Percentiles rank a stretch among this genome's conserved stretches.
phyloP scores from a whole-genome alignment of 64 coral and sea anemone species.

The Acropora yongei region DNA sequence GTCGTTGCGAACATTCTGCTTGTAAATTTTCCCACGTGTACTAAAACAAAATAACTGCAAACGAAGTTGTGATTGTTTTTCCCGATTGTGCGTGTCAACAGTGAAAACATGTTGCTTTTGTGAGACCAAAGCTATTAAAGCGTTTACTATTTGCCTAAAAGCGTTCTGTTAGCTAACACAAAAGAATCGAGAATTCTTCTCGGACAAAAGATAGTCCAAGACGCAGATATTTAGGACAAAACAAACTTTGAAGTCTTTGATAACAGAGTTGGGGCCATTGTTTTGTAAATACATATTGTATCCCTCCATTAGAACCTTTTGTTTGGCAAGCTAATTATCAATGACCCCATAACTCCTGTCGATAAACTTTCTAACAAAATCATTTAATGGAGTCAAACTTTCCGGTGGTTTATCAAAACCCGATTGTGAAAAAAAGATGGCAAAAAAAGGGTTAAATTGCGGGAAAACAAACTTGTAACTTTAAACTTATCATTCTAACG shows the following conservation, averaged over 20 bases:
- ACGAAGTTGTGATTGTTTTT: background rate
- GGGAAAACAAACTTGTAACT: background rate
- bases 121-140: conserved; percentile 5
- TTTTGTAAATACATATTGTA: conserved; percentile 47
- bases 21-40: background rate
- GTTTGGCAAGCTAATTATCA: conserved; percentile 22
- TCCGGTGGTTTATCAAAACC: background rate
- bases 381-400: conserved; percentile 30
- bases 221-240: conserved; percentile 15
- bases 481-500: background rate
- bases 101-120: conserved; percentile 20
- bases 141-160: conserved; percentile 18
- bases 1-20: background rate
- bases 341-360: conserved; percentile 45
- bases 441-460: background rate
- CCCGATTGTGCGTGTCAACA: background rate
- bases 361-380: conserved; percentile 18
- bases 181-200: conserved; percentile 16
- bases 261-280: background rate
- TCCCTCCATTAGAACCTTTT: conserved; percentile 30
- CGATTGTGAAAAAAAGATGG: too few species aligned
- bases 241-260: conserved; percentile 41
- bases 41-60: background rate
- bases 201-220: conserved; percentile 7
- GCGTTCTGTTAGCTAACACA: conserved; percentile 9